Evolutionary conservation across 2,888 invertebrate species (phyloP).

Genomic region (Eupeodes latifasciatus): DNA sequence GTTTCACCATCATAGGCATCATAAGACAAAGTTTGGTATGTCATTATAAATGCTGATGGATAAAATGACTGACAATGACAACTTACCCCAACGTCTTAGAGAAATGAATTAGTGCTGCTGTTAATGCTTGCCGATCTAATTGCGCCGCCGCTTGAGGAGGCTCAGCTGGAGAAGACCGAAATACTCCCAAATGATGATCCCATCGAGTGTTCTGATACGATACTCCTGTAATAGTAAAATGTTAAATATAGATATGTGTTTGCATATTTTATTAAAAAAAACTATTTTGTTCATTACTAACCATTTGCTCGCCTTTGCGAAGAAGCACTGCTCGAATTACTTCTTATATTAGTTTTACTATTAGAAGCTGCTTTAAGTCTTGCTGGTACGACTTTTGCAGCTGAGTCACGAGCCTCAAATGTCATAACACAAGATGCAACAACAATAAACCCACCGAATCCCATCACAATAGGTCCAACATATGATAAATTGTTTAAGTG

Average conservation of each 20-base stretch:
- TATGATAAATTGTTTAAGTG: conserved; percentile 96
- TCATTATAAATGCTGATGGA: too few species aligned
- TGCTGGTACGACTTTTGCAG: conserved; percentile 95
- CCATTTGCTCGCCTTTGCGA: conserved; percentile 83
- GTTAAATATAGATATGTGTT: neutral
- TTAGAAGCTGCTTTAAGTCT: conserved; percentile 85
- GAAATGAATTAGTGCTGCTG: conserved; percentile 85
- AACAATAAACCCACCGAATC: conserved; percentile 97
- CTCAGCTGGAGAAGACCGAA: conserved; percentile 86
- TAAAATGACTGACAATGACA: neutral
- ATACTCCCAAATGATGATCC: conserved; percentile 89
- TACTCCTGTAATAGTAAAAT: conserved; percentile 49
- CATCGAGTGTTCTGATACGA: conserved; percentile 83
- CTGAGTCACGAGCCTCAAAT: conserved; percentile 98
- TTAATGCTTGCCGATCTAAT: conserved; percentile 84
- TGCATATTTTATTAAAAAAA: neutral
- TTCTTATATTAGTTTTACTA: conserved; percentile 80
- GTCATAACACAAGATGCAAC: conserved; percentile 99
- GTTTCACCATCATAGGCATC: too few species aligned
- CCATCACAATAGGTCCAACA: conserved; percentile 99
- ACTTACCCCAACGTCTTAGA: conserved; percentile 81
- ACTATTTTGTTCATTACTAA: conserved; percentile 70
- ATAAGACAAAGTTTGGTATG: too few species aligned
- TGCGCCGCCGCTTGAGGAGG: conserved; percentile 82
- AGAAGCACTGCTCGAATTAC: conserved; percentile 82